These are phyloP conservation scores for Tachina fera DNA, from an alignment of 2,888 invertebrate species.

Conservation along the genomic window DNA sequence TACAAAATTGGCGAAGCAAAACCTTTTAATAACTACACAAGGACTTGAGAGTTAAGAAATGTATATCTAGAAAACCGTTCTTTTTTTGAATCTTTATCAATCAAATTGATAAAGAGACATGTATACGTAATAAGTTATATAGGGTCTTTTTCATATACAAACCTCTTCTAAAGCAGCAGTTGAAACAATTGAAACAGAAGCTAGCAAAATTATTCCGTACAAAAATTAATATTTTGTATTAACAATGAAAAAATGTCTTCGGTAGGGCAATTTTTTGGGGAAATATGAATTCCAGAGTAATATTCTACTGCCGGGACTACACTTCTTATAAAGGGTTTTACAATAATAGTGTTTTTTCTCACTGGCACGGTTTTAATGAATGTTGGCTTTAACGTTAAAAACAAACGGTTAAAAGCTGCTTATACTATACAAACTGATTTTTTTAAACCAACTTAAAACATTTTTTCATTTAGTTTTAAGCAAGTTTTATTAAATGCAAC, in stretches of 20 bases:
- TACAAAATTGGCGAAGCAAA: neutral
- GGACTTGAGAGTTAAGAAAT: constrained; percentile 5
- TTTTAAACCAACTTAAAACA: too few species aligned
- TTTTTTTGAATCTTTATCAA: constrained; percentile 20
- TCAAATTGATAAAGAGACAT: constrained; percentile 9
- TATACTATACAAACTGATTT: too few species aligned
- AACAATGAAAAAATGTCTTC: neutral
- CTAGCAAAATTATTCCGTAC: neutral
- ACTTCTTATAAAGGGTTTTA: too few species aligned
- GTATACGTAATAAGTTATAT: neutral
- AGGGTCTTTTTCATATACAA: neutral
- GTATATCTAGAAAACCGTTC: neutral
- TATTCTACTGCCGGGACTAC: too few species aligned
- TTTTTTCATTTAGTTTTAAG: too few species aligned
- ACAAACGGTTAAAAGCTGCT: too few species aligned
- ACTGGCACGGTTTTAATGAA: too few species aligned
- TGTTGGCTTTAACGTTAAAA: too few species aligned
- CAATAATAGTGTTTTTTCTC: too few species aligned
- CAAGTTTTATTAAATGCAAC: too few species aligned
- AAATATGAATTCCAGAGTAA: too few species aligned
- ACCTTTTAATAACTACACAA: neutral
- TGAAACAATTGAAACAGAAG: neutral
- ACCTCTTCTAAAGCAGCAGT: neutral
- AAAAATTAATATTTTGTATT: neutral
- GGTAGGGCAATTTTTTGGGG: too few species aligned